phyloP scores from a whole-genome alignment of 2,113 vertebrate species.

The Onychostruthus taczanowskii region DNA sequence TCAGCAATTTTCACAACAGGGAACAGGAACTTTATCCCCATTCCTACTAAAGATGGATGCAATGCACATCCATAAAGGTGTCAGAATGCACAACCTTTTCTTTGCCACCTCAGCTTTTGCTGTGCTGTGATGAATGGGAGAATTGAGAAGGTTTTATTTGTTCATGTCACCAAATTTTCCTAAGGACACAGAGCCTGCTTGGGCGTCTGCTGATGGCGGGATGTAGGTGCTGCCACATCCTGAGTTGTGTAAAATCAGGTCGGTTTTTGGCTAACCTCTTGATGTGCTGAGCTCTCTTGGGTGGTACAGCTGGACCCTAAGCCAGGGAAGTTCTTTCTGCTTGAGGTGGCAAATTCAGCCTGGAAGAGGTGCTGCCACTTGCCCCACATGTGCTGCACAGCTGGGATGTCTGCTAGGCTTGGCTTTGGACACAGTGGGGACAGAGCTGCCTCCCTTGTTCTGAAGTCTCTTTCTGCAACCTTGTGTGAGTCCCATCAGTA shows the following conservation, averaged over 20 bases:
- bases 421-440: neutral
- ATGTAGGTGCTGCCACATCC: accelerated
- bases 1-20: neutral
- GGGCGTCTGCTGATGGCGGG: neutral
- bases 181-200: neutral
- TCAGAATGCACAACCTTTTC: neutral
- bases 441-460: neutral
- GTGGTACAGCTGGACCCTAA: neutral
- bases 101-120: neutral
- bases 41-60: neutral
- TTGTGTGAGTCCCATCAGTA: neutral
- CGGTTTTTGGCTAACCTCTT: neutral
- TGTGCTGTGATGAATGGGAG: neutral
- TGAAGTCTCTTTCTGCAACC: neutral
- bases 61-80: too few species aligned
- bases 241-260: neutral
- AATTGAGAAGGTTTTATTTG: neutral
- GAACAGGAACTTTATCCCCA: neutral
- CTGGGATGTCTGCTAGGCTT: neutral
- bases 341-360: neutral
- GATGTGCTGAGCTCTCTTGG: neutral
- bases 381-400: neutral
- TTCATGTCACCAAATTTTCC: neutral
- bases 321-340: neutral
- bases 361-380: neutral